A percentile compares a stretch with the other conserved stretches of the same genome.
Conservation (phyloP, 2,888 invertebrate species). For the Phyllotreta striolata region DNA sequence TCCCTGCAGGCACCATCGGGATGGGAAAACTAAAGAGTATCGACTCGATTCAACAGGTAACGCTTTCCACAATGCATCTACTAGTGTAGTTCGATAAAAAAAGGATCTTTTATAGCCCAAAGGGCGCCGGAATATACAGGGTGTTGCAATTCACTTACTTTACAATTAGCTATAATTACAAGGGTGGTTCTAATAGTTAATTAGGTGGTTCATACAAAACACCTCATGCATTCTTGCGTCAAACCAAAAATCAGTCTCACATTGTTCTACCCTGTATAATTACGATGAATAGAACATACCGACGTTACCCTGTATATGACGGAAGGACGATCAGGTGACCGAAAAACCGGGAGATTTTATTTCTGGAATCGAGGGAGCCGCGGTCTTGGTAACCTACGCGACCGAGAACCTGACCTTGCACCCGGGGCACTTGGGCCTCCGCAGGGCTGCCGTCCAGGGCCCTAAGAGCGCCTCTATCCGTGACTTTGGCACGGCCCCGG, state of each 20-base stretch:
- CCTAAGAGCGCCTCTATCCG: neutral
- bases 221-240: too few relatives aligned
- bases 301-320: too few relatives aligned
- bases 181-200: too few relatives aligned
- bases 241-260: too few relatives aligned
- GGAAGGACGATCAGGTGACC: neutral
- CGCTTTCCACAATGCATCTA: slow-evolving; percentile 14
- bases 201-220: too few relatives aligned
- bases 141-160: too few relatives aligned
- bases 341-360: too few relatives aligned
- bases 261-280: too few relatives aligned
- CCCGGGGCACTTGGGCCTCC: neutral
- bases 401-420: slow-evolving; percentile 11
- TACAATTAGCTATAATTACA: too few relatives aligned
- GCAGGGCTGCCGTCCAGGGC: neutral
- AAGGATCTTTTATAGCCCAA: neutral
- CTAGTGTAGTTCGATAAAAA: neutral
- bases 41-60: slow-evolving; percentile 44
- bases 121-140: too few relatives aligned
- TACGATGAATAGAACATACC: too few relatives aligned
- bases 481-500: slow-evolving; percentile 1
- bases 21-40: slow-evolving; percentile 10
- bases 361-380: too few relatives aligned
- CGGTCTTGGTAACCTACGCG: slow-evolving; percentile 5
- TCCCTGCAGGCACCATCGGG: slow-evolving; percentile 38